Base-by-base conservation (phyloP, 1,140 invertebrate species). In the Dendrolimus kikuchii region DNA sequence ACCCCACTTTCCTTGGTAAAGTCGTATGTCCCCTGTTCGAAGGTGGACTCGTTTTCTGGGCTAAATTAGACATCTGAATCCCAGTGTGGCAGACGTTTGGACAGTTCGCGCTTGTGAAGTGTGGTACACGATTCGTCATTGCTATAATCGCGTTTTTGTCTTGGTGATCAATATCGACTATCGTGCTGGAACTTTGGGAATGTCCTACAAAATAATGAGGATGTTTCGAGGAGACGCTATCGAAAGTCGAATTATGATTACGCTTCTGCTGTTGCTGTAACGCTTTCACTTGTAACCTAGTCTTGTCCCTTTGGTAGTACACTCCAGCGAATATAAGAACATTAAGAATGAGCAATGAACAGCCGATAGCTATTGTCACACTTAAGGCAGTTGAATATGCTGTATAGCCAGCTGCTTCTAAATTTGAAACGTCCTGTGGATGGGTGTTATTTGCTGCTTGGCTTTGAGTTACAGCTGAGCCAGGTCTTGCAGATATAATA, bases 291-390 rank as follows among this genome's bases (percentile, higher is more conserved):
- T 95, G 93, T 54, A 94, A 88, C 55, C 92, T 84, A 6, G 93
- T 93, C 76, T 95, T 95, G 74, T 96, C 94, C 42, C 94, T 81
- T 70, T 96, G 95, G 81, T 96, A 96, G 77, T 95, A 96, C 0
- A 96, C 93, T 0, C 90, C 94, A 23, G 94, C 94, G 67, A 96
- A 96, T 66, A 96, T 95, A 7, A 96, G 88, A 9, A 96, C 92
- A 80, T 97, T 96, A n/a, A 96, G 78, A 51, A 96, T 93, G 6
- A 96, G 88, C 4, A 98, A 83, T 1, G 93, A 94, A 70, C 95
- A 96, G 8, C 96, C 96, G 36, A 97, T 95, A 2, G 95, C 95
- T 57, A 97, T 95, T 3, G 95, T 96, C 1, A 97, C 92, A 68
- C 93, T 94, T 6, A 96, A 79, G 1, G 94, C 94, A 0, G 95